phyloP scores from a whole-genome alignment of 2,888 invertebrate species.

The Spisula solida region DNA sequence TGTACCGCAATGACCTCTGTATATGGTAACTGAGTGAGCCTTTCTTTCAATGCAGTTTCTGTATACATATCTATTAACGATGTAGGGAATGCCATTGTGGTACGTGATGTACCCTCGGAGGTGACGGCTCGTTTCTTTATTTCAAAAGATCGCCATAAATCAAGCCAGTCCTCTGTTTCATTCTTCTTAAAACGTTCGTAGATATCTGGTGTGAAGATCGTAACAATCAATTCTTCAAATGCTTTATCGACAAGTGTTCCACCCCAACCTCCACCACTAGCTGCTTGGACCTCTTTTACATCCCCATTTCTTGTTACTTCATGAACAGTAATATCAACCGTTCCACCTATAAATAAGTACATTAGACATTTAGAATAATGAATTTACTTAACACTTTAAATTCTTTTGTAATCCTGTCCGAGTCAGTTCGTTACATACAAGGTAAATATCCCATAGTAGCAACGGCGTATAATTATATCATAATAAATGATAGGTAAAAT shows the following conservation, averaged over 20 bases:
- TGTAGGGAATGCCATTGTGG: conserved; percentile 24
- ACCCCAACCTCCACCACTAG: conserved; percentile 43
- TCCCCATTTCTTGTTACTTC: not conserved
- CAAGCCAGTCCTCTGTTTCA: conserved; percentile 44
- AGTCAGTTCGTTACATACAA: not conserved
- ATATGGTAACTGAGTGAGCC: not conserved
- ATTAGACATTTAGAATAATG: not conserved
- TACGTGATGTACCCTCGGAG: not conserved
- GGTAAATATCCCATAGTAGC: no score
- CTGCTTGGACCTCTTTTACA: conserved; percentile 27
- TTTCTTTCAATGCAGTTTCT: not conserved
- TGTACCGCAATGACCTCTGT: not conserved
- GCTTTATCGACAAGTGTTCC: conserved; percentile 42
- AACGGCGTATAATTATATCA: no score
- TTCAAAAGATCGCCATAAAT: conserved; percentile 45
- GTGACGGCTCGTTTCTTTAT: conserved; percentile 20
- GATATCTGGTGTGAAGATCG: not conserved
- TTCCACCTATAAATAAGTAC: conserved; percentile 44
- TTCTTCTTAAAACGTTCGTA: conserved; percentile 39
- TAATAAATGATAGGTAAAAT: no score
- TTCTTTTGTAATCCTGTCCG: not conserved
- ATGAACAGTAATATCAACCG: conserved; percentile 34
- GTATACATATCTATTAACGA: conserved; percentile 16
- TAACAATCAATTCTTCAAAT: conserved; percentile 27
- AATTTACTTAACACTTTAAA: no score